phyloP scores from a whole-genome alignment of 2,888 invertebrate genomes.

The Hypercompe scribonia region DNA sequence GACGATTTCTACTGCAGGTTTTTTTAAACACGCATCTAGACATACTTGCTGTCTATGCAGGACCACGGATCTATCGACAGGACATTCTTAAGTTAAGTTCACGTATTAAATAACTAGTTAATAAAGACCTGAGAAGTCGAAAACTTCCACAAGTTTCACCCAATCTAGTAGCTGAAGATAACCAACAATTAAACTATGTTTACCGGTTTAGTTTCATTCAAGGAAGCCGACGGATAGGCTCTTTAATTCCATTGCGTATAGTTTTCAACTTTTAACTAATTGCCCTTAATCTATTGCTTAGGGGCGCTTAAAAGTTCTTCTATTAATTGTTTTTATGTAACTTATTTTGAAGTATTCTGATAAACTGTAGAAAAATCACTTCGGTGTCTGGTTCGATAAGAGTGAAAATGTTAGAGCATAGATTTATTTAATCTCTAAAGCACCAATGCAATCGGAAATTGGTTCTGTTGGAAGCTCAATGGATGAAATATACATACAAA shows the following conservation, averaged over 20 bases:
- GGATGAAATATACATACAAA: background rate
- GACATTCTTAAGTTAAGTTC: background rate
- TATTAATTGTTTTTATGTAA: background rate
- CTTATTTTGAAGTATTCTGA: background rate
- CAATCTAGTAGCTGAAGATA: background rate
- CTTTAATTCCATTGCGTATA: constrained; percentile 12
- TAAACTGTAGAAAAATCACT: background rate
- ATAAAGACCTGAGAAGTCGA: background rate
- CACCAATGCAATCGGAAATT: background rate
- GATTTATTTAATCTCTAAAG: background rate
- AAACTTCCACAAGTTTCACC: background rate
- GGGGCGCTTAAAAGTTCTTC: background rate
- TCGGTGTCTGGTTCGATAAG: background rate
- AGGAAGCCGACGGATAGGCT: constrained; percentile 1
- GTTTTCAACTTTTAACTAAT: background rate
- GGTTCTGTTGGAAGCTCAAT: background rate
- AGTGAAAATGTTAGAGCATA: background rate
- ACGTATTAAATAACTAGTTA: background rate
- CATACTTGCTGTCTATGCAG: background rate
- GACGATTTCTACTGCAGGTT: background rate
- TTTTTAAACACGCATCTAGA: background rate
- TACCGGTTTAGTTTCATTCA: constrained; percentile 6
- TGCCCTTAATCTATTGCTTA: constrained; percentile 10
- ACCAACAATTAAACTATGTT: background rate
- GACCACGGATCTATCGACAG: background rate